Evolutionary conservation across 2,888 invertebrate genomes (phyloP), one percentile per base, ranked within the genome.

Genomic region (Chrysomela aeneicollis): DNA sequence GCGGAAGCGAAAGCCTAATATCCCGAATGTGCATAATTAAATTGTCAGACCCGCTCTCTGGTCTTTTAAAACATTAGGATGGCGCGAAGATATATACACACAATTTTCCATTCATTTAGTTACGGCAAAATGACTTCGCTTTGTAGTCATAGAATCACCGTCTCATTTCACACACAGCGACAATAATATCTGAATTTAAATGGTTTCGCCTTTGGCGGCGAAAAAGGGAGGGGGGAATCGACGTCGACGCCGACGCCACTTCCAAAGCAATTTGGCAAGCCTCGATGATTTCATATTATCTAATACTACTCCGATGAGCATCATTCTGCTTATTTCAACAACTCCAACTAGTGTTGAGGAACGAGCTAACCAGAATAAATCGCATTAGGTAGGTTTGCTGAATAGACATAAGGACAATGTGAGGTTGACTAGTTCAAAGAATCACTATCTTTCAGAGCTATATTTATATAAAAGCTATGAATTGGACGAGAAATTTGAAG

Each of bases 161-260:
- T 79, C 74, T 76, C 77, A 80, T 81, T 80, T 79, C 78, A 79
- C 79, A 78, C 75, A 73, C 78, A 76, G 76, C 76, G 79, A 79
- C 81, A 81, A 81, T 81, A 79, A 79, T 78, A 80, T 80, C 77
- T 78, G 77, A 79, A 82, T 82, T 80, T 80, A 81, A 81, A 82
- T 80, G 77, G 78, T 73, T 76, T 74, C 71, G 76, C 78, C 78
- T 72, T 66, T 60, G 73, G 77, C 73, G 22, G 2, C 30, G 52
- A 42, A 47, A 67, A 70, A 71, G 71, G 64, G 67, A 60, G 53
- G 42, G 15, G 4, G 12, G 15, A 42, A 3, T 3, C 15, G 15
- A 42, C 42, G 42, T 2, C 6, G 3, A 59, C 37, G 63, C 49
- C 35, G 19, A 30, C 54, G 35, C 51, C 58, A 47, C 59, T 64